phyloP scores from a whole-genome alignment of 1,140 invertebrate species.

The Bombus confusus region DNA sequence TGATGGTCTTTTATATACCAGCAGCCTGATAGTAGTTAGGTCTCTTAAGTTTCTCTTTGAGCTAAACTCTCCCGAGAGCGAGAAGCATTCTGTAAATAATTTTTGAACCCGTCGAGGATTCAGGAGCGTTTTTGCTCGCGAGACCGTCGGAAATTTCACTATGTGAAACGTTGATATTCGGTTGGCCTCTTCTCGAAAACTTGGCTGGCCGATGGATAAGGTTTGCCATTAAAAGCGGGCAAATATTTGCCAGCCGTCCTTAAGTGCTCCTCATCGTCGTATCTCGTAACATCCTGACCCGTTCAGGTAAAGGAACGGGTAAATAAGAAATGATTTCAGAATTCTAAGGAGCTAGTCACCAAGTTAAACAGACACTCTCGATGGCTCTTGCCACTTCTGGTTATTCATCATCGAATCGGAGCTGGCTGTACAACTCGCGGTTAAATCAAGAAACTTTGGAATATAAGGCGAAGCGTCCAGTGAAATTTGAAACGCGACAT shows the following conservation, averaged over 20 bases:
- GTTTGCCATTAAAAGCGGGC: constrained; percentile 48
- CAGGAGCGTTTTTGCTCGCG: background rate
- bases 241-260: constrained; percentile 63
- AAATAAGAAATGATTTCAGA: constrained; percentile 49
- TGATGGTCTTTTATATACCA: background rate
- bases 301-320: constrained; percentile 12
- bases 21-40: background rate
- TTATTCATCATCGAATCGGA: constrained; percentile 19
- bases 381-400: no score
- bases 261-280: constrained; percentile 54
- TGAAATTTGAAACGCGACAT: background rate
- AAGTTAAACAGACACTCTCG: constrained; percentile 8
- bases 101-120: no score
- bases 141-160: constrained; percentile 2
- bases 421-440: background rate
- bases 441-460: background rate
- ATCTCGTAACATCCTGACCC: constrained; percentile 24
- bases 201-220: constrained; percentile 29
- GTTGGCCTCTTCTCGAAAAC: background rate
- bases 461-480: background rate
- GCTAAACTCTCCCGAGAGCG: no score
- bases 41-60: background rate
- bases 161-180: constrained; percentile 6
- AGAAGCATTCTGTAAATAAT: constrained; percentile 23
- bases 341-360: constrained; percentile 22